Base-by-base conservation (phyloP, 2,113 vertebrate species). In the Heterocephalus glaber region DNA sequence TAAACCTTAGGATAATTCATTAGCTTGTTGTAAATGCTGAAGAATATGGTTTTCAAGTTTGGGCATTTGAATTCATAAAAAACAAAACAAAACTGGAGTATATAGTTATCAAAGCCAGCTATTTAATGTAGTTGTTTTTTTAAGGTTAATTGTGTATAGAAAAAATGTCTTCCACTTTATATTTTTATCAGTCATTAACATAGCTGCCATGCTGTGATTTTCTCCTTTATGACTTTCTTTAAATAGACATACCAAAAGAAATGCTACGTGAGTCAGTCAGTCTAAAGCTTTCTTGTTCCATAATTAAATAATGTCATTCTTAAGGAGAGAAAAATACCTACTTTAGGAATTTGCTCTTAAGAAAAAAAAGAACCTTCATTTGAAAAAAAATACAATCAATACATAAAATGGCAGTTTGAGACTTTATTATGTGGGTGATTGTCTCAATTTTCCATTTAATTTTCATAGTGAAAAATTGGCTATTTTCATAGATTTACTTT, bases 291-390 rank as follows among this genome's bases (percentile, higher is more conserved):
- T 93, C 90, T 90, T 90, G 33, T 97, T 96, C 90, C 88, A 93
- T 92, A 97, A 96, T 97, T 97, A 97, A 97, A 96, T 84, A 96
- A 96, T 70, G 49, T 68, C 86, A 94, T 90, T 97, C 56, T 96
- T 93, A 95, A 96, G 88, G 83, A 96, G 35, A 72, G 52, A 86
- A 90, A 96, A 94, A 94, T 86, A 88, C 56, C 49, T 96, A 96
- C 93, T 95, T 96, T 89, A 97, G 60, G 74, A 92, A 83, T 95
- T 95, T 94, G 20, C 56, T 95, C 20, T 94, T 93, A 83, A 96
- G 84, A 33, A 58, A 94, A 63, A 93, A 89, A 87, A 85, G 11
- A 33, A 19, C 54, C 80, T 97, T 95, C 63, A 61, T 93, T 63
- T 91, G 77, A 96, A 97, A 66, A 60, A 97, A 96, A 96, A 96